phyloP scores from a whole-genome alignment of 2,797 vertebrate genomes.

The Pempheris klunzingeri region DNA sequence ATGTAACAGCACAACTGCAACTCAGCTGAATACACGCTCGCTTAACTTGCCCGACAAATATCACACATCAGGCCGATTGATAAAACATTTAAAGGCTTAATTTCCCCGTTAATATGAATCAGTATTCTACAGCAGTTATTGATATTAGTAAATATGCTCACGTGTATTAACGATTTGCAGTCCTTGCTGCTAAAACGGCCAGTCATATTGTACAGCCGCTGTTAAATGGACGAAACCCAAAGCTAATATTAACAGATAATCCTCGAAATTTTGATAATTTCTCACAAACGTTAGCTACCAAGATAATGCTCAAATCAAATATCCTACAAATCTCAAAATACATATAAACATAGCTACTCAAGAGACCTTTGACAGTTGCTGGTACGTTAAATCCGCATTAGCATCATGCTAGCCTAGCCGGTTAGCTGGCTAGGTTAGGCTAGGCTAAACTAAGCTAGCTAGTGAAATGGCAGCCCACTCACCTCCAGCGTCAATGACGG shows the following conservation, averaged over 20 bases:
- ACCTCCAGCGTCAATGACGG: slow-evolving; percentile 81
- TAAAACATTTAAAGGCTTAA: no score
- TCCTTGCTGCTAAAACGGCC: no score
- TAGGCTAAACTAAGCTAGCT: slow-evolving; percentile 46
- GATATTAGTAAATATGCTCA: background rate
- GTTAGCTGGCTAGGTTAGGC: slow-evolving; percentile 43
- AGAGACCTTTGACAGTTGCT: background rate
- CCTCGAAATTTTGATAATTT: background rate
- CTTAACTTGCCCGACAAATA: background rate
- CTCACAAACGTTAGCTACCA: background rate
- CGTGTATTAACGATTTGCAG: no score
- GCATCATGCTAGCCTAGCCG: slow-evolving; percentile 20
- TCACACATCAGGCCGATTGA: background rate
- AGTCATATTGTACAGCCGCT: background rate
- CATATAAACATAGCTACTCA: background rate
- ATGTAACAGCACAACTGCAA: slow-evolving; percentile 32
- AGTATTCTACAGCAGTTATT: accelerated
- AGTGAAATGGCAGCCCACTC: slow-evolving; percentile 71
- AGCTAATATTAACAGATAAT: background rate
- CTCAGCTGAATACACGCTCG: background rate
- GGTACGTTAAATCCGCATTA: background rate
- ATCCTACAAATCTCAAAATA: accelerated
- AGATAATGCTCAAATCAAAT: accelerated
- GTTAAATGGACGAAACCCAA: background rate
- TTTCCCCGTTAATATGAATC: background rate